Evolutionary conservation across 1,140 invertebrate genomes (phyloP).

Genomic region (Oncopodura yosiiana): DNA sequence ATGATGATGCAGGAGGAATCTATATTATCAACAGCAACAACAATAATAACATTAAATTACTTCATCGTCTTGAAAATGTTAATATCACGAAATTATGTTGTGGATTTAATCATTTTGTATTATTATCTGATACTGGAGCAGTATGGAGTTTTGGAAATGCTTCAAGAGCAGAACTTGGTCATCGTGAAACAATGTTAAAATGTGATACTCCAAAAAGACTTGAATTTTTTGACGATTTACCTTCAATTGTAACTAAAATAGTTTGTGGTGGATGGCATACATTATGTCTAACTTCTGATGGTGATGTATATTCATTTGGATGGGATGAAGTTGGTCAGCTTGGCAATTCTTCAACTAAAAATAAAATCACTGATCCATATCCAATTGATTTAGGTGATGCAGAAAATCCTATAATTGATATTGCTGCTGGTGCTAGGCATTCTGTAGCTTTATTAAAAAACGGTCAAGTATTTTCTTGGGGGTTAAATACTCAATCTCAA

Average conservation of each 20-base stretch:
- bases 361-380: conserved; percentile 13
- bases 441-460: conserved; percentile 57
- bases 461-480: conserved; percentile 64
- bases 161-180: conserved; percentile 73
- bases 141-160: conserved; percentile 48
- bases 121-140: conserved; percentile 58
- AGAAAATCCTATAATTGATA: conserved; percentile 36
- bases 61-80: conserved; percentile 25
- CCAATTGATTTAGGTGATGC: conserved; percentile 34
- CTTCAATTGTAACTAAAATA: conserved; percentile 51
- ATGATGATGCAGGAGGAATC: conserved; percentile 15
- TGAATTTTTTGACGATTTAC: conserved; percentile 35
- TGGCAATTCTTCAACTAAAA: conserved; percentile 14
- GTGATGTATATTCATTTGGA: conserved; percentile 46
- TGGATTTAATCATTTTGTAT: conserved; percentile 67
- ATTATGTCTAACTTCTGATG: conserved; percentile 40
- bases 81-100: conserved; percentile 55
- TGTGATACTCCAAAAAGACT: conserved; percentile 21
- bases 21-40: conserved; percentile 8
- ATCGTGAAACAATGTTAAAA: conserved; percentile 2
- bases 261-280: conserved; percentile 47
- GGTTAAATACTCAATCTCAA: conserved; percentile 76
- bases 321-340: conserved; percentile 52
- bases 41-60: background rate
- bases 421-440: conserved; percentile 76